Conservation (phyloP, 2,797 vertebrate species). For the Hipposideros larvatus region DNA sequence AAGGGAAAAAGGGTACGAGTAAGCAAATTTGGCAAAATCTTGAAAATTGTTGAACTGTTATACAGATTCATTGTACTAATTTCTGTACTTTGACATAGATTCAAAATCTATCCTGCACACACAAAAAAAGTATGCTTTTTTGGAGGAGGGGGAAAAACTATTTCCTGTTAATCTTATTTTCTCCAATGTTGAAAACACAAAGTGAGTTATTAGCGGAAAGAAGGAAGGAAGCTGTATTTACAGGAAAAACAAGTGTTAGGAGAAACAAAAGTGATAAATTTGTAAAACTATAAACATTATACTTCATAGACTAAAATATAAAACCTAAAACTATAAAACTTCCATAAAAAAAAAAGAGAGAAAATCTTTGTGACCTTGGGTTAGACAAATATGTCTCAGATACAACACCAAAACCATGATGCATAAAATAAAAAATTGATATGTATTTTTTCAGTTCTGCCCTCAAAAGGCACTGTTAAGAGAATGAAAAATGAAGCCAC, state of each 20-base stretch:
- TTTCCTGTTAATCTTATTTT: not conserved
- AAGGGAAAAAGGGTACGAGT: not conserved
- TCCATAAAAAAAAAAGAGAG: not conserved
- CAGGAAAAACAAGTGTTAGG: not conserved
- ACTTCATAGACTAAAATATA: not conserved
- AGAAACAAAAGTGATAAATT: not conserved
- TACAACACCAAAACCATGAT: not conserved
- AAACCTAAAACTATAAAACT: not conserved
- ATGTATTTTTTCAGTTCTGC: not conserved
- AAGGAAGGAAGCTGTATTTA: not conserved
- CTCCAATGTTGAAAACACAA: not conserved
- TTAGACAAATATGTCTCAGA: slow-evolving; percentile 38
- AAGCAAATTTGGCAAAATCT: not conserved
- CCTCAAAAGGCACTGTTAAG: not conserved
- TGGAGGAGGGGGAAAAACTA: not conserved
- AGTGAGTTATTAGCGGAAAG: not conserved
- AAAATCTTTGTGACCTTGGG: not conserved
- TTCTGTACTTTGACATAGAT: not conserved
- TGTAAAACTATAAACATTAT: not conserved
- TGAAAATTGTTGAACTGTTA: not conserved
- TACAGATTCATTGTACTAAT: not conserved
- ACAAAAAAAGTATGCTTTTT: not conserved
- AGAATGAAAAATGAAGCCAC: slow-evolving; percentile 2
- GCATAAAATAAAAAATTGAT: not conserved
- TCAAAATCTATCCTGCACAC: not conserved